A percentile compares a stretch with the other conserved stretches of the same genome.
These are phyloP conservation scores for Tringa solitaria DNA, from an alignment of 2,113 vertebrate genomes.

Conservation along the genomic window DNA sequence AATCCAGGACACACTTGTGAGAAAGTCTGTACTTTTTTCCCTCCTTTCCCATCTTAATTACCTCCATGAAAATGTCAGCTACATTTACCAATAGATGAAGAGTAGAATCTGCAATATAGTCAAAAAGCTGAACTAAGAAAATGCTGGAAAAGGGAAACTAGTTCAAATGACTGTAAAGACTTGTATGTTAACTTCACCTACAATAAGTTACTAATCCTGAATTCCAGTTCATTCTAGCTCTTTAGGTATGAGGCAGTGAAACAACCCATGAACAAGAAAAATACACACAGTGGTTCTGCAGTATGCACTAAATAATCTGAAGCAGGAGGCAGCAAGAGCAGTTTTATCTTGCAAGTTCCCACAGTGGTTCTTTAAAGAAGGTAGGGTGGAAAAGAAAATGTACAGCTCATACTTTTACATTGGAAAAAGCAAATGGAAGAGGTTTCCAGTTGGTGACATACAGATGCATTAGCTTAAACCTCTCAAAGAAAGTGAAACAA, in stretches of 20 bases:
- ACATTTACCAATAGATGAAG: background rate
- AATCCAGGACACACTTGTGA: background rate
- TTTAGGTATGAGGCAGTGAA: conserved; percentile 84
- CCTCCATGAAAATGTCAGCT: background rate
- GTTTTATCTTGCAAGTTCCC: conserved; percentile 74
- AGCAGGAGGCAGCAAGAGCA: conserved; percentile 75
- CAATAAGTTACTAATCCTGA: conserved; percentile 73
- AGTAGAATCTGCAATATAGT: background rate
- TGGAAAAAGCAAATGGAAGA: conserved; percentile 10
- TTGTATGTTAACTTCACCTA: conserved; percentile 53
- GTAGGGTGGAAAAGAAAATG: background rate
- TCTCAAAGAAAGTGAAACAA: conserved; percentile 47
- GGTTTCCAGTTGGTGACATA: conserved; percentile 44
- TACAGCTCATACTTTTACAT: background rate
- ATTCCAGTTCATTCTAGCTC: conserved; percentile 82
- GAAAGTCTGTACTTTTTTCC: background rate
- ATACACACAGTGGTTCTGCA: conserved; percentile 80
- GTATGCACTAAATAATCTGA: conserved; percentile 82
- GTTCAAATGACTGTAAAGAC: conserved; percentile 42
- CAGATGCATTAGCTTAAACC: background rate
- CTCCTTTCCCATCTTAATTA: background rate
- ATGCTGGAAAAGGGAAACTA: background rate
- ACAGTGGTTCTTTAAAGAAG: background rate
- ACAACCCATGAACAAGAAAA: conserved; percentile 85
- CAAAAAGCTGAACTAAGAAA: conserved; percentile 32